These are phyloP conservation scores for Smutsia gigantea DNA, from an alignment of 2,797 vertebrate species.

Conservation along the genomic window DNA sequence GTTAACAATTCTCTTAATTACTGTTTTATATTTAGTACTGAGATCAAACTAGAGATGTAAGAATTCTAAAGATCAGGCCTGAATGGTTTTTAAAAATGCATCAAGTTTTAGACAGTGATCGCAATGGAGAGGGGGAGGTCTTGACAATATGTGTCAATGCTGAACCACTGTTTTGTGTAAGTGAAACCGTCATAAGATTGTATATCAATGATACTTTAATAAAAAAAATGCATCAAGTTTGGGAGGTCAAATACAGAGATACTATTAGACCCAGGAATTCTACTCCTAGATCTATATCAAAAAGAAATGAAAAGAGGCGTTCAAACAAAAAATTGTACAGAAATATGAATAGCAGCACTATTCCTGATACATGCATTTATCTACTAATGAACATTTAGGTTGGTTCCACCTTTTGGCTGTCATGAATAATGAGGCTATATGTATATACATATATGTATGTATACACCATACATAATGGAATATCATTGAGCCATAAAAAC, in stretches of 20 bases:
- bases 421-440: neutral
- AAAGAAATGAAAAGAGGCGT: neutral
- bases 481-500: slow-evolving; percentile 7
- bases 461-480: neutral
- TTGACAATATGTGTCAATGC: too few relatives aligned
- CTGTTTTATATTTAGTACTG: slow-evolving; percentile 23
- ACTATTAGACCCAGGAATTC: neutral
- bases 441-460: neutral
- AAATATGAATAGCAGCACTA: neutral
- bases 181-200: too few relatives aligned
- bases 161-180: too few relatives aligned
- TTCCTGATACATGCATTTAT: neutral
- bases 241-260: neutral
- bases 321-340: neutral
- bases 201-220: too few relatives aligned
- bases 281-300: neutral
- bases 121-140: too few relatives aligned
- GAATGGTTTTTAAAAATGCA: neutral
- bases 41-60: neutral
- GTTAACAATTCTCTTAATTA: slow-evolving; percentile 51
- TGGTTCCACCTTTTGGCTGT: neutral
- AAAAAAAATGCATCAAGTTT: neutral
- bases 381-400: neutral
- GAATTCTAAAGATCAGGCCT: slow-evolving; percentile 5
- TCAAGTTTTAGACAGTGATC: too few relatives aligned